Evolutionary conservation across 2,113 vertebrate genomes (phyloP), one percentile per base, ranked within the genome.

Genomic region (Hylia prasina): DNA sequence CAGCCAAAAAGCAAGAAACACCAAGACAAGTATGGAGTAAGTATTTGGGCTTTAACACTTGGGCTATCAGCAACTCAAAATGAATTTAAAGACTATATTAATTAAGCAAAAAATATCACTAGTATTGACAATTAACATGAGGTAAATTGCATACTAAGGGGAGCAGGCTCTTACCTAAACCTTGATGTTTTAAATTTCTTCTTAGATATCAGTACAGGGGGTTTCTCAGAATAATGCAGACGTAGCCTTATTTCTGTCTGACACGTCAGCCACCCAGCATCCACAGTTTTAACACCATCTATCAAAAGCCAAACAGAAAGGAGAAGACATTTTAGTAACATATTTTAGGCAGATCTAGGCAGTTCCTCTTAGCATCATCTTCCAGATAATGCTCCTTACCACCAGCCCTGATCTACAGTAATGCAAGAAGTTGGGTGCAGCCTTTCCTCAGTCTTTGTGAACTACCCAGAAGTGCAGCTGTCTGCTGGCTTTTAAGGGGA

Each of bases 161-260:
- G 84, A 93, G 80, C 28, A 75, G 63, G 31, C 39, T 93, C 97
- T 96, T 98, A 99, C 99, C 99, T 99, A 98, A 99, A 99, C 95
- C 99, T 98, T 51, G 99, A 99, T 82, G 99, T 99, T 98, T 99
- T 99, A 95, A 98, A 99, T 97, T 99, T 99, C 96, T 99, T 99
- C 98, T 99, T 99, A 9, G 99, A 98, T 91, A 99, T 99, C 39
- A 98, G 98, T 65, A 99, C 99, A 30, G 99, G 99, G 58, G 98
- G 93, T 95, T 97, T 99, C 96, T 99, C 98, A 72, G 99, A 99
- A 97, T 98, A 98, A 98, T 99, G 99, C 89, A 99, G 98, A 61
- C 99, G 98, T 75, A 99, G 97, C 81, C 99, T 99, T 90, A 99
- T 98, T 98, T 99, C 99, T 80, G 99, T 99, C 96, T 99, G 99